Percentiles rank a stretch among this genome's conserved stretches.
These are phyloP conservation scores for Prochilodus magdalenae DNA, from an alignment of 2,113 vertebrate genomes.

Conservation along the genomic window DNA sequence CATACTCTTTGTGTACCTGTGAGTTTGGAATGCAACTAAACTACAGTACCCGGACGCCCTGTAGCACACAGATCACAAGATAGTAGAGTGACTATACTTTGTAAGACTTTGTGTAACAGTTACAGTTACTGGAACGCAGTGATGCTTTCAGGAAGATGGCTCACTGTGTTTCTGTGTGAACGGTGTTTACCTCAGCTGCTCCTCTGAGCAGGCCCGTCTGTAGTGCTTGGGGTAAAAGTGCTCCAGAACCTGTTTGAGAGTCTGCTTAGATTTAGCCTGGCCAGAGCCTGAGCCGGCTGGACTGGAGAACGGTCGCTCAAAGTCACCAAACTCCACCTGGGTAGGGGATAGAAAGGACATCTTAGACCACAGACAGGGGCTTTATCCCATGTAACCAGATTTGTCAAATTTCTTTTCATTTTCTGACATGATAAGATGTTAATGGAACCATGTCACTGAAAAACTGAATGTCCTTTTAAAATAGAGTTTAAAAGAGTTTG, in stretches of 20 bases:
- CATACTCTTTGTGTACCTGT: not conserved
- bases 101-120: not conserved
- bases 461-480: too few species aligned
- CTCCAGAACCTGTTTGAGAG: slow-evolving; percentile 91
- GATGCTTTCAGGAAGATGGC: not conserved
- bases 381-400: not conserved
- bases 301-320: slow-evolving; percentile 89
- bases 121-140: not conserved
- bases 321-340: slow-evolving; percentile 95
- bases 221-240: slow-evolving; percentile 95
- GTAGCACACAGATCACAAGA: not conserved
- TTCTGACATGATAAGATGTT: too few species aligned
- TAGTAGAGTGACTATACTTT: not conserved
- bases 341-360: not conserved
- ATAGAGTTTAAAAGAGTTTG: too few species aligned
- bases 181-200: slow-evolving; percentile 87
- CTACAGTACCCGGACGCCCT: not conserved
- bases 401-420: too few species aligned
- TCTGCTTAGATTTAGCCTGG: slow-evolving; percentile 88
- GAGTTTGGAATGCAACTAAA: not conserved
- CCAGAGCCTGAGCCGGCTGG: slow-evolving; percentile 77
- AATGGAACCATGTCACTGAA: too few species aligned
- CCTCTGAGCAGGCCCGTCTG: slow-evolving; percentile 82
- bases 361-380: not conserved
- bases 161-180: not conserved